These are phyloP conservation scores for Arbacia lixula DNA, from an alignment of 53 echinoderm and acorn worm genomes.

Conservation along the genomic window DNA sequence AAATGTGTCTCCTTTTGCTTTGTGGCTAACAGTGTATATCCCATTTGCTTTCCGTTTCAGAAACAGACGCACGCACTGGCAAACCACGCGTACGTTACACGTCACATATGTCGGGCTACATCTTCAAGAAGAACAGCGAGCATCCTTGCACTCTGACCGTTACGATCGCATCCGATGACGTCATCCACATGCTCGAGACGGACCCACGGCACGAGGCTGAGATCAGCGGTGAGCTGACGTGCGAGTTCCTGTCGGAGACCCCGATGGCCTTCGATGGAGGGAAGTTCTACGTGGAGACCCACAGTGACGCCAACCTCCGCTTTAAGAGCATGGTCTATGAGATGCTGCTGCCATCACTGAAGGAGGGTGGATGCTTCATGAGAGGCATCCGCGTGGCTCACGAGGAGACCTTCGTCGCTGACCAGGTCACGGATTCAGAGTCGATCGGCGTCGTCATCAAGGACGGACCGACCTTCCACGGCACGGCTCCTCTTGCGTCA, in stretches of 20 bases:
- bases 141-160: constrained; percentile 55
- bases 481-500: constrained; percentile 31
- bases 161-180: constrained; percentile 63
- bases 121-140: constrained; percentile 37
- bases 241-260: constrained; percentile 46
- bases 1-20: no score
- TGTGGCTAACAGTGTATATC: no score
- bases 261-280: constrained; percentile 57
- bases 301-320: constrained; percentile 25
- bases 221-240: constrained; percentile 60
- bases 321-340: constrained; percentile 68
- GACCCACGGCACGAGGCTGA: constrained; percentile 45
- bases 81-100: constrained; percentile 46
- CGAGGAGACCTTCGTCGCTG: constrained; percentile 63
- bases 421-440: constrained; percentile 49
- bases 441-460: constrained; percentile 54
- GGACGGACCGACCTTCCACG: constrained; percentile 45
- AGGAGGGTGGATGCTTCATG: constrained; percentile 49
- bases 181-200: constrained; percentile 56
- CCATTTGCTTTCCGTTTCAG: no score
- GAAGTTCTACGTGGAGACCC: constrained; percentile 59
- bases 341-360: constrained; percentile 41
- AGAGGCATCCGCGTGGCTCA: constrained; percentile 60
- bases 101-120: constrained; percentile 53
- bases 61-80: no score